Evolutionary conservation across 2,888 invertebrate species (phyloP), one percentile per base, ranked within the genome.

Genomic region (Phalera bucephala): DNA sequence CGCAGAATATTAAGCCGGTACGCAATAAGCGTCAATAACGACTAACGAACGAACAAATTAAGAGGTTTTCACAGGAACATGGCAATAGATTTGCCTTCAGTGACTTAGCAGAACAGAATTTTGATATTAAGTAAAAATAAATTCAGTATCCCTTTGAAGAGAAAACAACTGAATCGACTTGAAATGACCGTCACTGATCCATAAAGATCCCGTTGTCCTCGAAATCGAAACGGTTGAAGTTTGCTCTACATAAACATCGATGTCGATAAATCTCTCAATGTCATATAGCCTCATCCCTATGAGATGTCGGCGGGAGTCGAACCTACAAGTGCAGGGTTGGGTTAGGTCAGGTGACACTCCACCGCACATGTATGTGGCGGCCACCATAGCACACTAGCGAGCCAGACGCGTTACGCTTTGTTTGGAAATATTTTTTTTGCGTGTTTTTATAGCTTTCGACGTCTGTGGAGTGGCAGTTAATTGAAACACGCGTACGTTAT

Each of bases 311-410:
- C 72, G 70, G 75, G 77, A 77, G 75, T 63, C 68, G 55, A 60
- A 45, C 45, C 28, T 50, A 80, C 86, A 87, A 85, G 85, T 87
- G 87, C 78, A 78, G 69, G 65, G 80, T 86, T 86, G 84, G 74
- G 84, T 79, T 74, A 86, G 87, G 85, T 88, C 87, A 87, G 87
- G 86, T 87, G 86, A 72, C 82, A 70, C 77, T 72, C 51, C 64
- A 64, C 54, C 72, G 74, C 80, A 79, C 76, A 75, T 75, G 75
- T 67, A 67, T 57, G 36, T 43, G 52, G 50, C 53, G 45, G 45
- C 42, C 40, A 49, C 39, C 27, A 41, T 33, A 30, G 25, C 28
- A 35, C 43, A 36, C 9, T 23, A 11, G 27, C 41, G 40, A 46
- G 52, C 45, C 42, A 48, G 31, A 59, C 55, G 52, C 45, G 60